These are phyloP conservation scores for Falco concolor DNA, from an alignment of 2,797 vertebrate species.

Conservation along the genomic window DNA sequence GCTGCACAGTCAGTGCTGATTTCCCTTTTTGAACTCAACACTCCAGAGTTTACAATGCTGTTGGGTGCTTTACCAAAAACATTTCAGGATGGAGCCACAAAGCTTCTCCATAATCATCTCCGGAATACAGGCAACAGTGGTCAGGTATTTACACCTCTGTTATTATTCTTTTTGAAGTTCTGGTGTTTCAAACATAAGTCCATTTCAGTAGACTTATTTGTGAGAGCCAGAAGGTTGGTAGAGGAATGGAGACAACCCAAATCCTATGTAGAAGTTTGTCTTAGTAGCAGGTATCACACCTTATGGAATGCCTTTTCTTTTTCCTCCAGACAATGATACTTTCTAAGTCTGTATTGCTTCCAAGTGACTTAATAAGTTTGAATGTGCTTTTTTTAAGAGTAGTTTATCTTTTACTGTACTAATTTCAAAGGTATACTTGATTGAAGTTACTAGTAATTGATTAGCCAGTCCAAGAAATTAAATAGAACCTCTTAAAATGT, in stretches of 20 bases:
- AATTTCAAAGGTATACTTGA: not conserved
- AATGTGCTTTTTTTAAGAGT: not conserved
- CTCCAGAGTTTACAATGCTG: constrained; percentile 95
- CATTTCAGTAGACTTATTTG: not conserved
- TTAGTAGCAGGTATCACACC: not conserved
- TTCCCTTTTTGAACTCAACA: constrained; percentile 94
- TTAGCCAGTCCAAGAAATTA: not conserved
- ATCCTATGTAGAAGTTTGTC: not conserved
- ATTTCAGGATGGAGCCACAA: constrained; percentile 96
- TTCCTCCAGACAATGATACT: not conserved
- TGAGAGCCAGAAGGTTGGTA: not conserved
- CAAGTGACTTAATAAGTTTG: not conserved
- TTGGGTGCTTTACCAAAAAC: constrained; percentile 95
- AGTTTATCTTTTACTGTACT: not conserved
- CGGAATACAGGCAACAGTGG: constrained; percentile 88
- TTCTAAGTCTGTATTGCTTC: not conserved
- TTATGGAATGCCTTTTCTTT: not conserved
- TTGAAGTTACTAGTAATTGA: not conserved
- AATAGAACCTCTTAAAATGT: not conserved
- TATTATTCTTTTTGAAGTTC: not conserved
- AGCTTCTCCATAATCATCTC: constrained; percentile 93
- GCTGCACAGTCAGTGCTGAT: constrained; percentile 94
- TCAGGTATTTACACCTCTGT: constrained; percentile 70
- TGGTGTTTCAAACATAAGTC: not conserved
- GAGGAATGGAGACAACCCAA: not conserved